phyloP scores from a whole-genome alignment of 2,113 vertebrate genomes.

The Xiphophorus maculatus region DNA sequence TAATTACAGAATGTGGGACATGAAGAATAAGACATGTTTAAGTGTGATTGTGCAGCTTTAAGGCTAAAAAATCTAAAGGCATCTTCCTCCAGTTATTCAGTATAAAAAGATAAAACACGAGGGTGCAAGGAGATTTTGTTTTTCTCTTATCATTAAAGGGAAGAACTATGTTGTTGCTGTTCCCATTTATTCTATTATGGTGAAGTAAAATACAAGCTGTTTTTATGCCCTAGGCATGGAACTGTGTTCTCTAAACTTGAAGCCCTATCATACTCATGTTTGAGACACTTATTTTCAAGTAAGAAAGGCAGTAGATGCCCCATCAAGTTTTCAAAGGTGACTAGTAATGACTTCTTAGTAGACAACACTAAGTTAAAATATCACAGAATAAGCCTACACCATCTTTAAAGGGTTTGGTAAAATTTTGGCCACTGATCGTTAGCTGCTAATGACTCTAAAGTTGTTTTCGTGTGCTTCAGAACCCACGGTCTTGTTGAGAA shows the following conservation, averaged over 20 bases:
- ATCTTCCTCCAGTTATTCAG: constrained; percentile 31
- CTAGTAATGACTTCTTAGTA: not conserved
- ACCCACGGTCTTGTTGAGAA: not conserved
- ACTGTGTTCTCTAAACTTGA: too few relatives aligned
- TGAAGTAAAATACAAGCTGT: too few relatives aligned
- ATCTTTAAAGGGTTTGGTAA: not conserved
- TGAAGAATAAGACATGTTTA: not conserved
- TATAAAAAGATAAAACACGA: constrained; percentile 14
- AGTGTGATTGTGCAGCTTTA: constrained; percentile 6
- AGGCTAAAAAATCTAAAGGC: constrained; percentile 27
- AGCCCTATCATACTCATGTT: too few relatives aligned
- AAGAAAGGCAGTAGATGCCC: too few relatives aligned
- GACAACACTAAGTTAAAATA: not conserved
- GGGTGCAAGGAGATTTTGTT: not conserved
- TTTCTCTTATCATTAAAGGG: not conserved
- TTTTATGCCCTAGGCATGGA: too few relatives aligned
- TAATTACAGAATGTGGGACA: constrained; percentile 34
- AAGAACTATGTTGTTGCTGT: not conserved
- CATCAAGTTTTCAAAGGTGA: not conserved
- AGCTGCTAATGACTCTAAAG: not conserved
- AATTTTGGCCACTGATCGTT: not conserved
- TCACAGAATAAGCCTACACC: not conserved
- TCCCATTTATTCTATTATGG: not conserved
- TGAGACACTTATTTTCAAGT: too few relatives aligned
- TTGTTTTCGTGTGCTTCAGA: not conserved